A percentile compares a stretch with the other conserved stretches of the same genome.
These are phyloP conservation scores for Hemicrepidius hirtus DNA, from an alignment of 2,888 invertebrate genomes.

Conservation along the genomic window DNA sequence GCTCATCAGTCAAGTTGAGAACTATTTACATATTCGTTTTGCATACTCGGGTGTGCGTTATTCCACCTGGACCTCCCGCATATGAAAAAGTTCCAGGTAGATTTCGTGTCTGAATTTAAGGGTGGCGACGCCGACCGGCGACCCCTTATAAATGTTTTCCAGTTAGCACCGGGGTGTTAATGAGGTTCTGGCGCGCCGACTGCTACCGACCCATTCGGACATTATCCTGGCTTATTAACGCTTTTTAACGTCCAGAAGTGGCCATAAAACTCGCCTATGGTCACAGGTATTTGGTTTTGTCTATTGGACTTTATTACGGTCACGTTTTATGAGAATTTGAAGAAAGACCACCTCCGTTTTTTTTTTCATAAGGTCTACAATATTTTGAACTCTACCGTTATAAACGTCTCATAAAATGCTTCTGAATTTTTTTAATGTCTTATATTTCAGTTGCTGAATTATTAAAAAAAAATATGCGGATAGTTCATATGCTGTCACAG, in stretches of 20 bases:
- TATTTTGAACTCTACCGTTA: not conserved
- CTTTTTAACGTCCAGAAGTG: slow-evolving; percentile 37
- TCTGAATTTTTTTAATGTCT: not conserved
- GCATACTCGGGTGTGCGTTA: slow-evolving; percentile 7
- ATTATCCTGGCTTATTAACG: slow-evolving; percentile 58
- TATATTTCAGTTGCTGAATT: too few species aligned
- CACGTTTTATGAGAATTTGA: slow-evolving; percentile 25
- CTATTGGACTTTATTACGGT: slow-evolving; percentile 27
- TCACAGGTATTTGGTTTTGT: slow-evolving; percentile 29
- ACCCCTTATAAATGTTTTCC: slow-evolving; percentile 43
- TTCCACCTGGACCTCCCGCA: slow-evolving; percentile 26
- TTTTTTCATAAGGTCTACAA: not conserved
- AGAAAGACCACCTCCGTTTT: slow-evolving; percentile 13
- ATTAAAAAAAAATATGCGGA: too few species aligned
- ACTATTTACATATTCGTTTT: slow-evolving; percentile 2
- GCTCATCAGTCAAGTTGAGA: slow-evolving; percentile 5
- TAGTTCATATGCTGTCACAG: too few species aligned
- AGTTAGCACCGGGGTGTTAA: slow-evolving; percentile 59
- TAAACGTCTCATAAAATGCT: not conserved
- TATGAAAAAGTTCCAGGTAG: slow-evolving; percentile 8
- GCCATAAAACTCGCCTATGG: slow-evolving; percentile 37
- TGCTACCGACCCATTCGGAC: slow-evolving; percentile 58
- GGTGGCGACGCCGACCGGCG: slow-evolving; percentile 39
- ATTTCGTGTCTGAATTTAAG: not conserved
- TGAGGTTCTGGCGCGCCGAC: slow-evolving; percentile 59